Percentiles rank a stretch among this genome's conserved stretches.
Conservation (phyloP, 2,797 vertebrate genomes). For the Miichthys miiuy region DNA sequence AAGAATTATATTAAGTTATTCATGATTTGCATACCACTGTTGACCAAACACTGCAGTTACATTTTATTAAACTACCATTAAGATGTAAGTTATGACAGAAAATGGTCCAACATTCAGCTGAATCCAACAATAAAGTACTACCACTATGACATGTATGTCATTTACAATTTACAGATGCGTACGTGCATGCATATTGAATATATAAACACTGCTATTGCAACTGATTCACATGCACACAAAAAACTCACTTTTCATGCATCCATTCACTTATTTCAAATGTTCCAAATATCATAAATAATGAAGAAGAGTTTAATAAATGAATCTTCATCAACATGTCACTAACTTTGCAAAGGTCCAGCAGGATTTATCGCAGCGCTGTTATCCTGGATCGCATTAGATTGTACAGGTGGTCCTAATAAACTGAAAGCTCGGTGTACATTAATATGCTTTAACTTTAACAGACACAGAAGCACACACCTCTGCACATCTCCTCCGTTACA, state of each 20-base stretch:
- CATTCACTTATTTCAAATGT: neutral
- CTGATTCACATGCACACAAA: too few species aligned
- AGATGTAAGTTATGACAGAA: neutral
- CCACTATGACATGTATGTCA: neutral
- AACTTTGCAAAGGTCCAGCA: neutral
- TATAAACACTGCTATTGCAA: neutral
- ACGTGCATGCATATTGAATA: neutral
- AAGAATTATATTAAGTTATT: neutral
- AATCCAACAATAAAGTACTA: neutral
- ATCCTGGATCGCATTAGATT: slow-evolving; percentile 29
- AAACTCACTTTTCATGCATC: too few species aligned
- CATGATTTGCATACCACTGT: neutral
- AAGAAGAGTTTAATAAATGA: neutral
- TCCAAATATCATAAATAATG: neutral
- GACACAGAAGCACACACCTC: slow-evolving; percentile 31
- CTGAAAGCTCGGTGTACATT: slow-evolving; percentile 47
- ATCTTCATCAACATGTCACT: neutral
- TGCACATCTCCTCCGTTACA: slow-evolving; percentile 43
- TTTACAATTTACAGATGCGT: neutral
- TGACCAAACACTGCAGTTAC: neutral
- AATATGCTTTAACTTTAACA: slow-evolving; percentile 60
- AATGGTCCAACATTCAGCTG: neutral
- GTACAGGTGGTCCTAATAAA: slow-evolving; percentile 38
- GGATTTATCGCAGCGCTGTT: slow-evolving; percentile 35
- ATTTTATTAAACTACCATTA: neutral